Conservation (phyloP, 2,113 vertebrate species). For the Bucco capensis region DNA sequence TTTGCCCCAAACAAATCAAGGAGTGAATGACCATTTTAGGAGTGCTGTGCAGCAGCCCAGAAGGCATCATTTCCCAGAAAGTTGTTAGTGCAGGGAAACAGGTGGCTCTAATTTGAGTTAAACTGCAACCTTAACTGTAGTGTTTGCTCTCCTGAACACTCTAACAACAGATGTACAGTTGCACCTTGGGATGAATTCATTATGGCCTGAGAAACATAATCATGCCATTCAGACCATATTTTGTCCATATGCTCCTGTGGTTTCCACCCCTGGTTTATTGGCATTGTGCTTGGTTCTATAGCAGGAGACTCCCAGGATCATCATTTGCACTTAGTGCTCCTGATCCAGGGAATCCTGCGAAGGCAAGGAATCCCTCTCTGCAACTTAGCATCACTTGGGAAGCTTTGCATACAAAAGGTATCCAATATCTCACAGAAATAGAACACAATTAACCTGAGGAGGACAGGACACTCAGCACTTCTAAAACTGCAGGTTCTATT, state of each 20-base stretch:
- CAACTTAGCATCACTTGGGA: neutral
- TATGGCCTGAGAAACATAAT: slow-evolving; percentile 65
- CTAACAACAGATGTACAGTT: slow-evolving; percentile 67
- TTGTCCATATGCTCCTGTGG: slow-evolving; percentile 71
- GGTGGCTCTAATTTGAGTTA: slow-evolving; percentile 39
- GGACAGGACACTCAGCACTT: slow-evolving; percentile 58
- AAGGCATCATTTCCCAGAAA: slow-evolving; percentile 58
- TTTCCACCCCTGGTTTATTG: slow-evolving; percentile 68
- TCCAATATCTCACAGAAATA: neutral
- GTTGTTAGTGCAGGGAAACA: slow-evolving; percentile 46
- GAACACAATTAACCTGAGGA: neutral
- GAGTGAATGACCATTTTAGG: neutral
- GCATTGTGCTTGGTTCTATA: slow-evolving; percentile 53
- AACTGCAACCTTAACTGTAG: slow-evolving; percentile 54
- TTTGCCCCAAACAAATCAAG: neutral
- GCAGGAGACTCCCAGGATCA: slow-evolving; percentile 62
- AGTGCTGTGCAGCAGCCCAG: slow-evolving; percentile 5
- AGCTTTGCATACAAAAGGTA: neutral
- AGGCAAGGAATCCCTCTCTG: neutral
- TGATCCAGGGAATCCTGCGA: slow-evolving; percentile 8
- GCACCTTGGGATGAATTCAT: slow-evolving; percentile 72
- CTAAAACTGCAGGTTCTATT: slow-evolving; percentile 65
- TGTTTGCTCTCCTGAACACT: slow-evolving; percentile 44
- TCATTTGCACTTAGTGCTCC: slow-evolving; percentile 62
- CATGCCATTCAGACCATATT: slow-evolving; percentile 70